Evolutionary conservation across 92 coral and sea anemone genomes (phyloP).

Genomic region (Montipora capitata): DNA sequence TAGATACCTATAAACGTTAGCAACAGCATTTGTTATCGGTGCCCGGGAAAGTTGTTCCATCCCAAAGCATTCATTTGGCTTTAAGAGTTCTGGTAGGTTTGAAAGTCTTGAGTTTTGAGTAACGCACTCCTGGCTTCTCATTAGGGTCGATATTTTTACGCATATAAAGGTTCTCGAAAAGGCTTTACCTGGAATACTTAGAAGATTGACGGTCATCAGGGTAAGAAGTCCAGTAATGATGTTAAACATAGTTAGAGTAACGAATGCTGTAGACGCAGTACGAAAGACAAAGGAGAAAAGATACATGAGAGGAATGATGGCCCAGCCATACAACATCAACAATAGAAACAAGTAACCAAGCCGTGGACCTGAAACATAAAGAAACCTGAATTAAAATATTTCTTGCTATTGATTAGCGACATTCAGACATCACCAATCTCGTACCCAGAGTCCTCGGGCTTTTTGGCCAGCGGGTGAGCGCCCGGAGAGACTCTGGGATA

Average conservation of each 20-base stretch:
- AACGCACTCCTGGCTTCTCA: too few species aligned
- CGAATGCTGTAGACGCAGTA: conserved; percentile 93
- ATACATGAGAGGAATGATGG: conserved; percentile 96
- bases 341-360: conserved; percentile 87
- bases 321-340: conserved; percentile 96
- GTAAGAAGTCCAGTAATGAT: conserved; percentile 92
- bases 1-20: too few species aligned
- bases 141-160: neutral
- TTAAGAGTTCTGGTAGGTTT: neutral
- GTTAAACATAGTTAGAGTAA: conserved; percentile 87
- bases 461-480: too few species aligned
- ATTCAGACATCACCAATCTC: too few species aligned
- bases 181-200: conserved; percentile 55
- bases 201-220: conserved; percentile 78
- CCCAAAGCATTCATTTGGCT: too few species aligned
- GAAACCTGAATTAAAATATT: too few species aligned
- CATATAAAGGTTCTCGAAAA: neutral
- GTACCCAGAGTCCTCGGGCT: too few species aligned
- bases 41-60: too few species aligned
- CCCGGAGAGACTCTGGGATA: too few species aligned
- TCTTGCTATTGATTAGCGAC: too few species aligned
- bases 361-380: conserved; percentile 68
- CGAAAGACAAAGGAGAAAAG: conserved; percentile 92
- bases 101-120: neutral
- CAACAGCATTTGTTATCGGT: too few species aligned